Evolutionary conservation across 2,888 invertebrate genomes (phyloP).

Genomic region (Phania funesta): DNA sequence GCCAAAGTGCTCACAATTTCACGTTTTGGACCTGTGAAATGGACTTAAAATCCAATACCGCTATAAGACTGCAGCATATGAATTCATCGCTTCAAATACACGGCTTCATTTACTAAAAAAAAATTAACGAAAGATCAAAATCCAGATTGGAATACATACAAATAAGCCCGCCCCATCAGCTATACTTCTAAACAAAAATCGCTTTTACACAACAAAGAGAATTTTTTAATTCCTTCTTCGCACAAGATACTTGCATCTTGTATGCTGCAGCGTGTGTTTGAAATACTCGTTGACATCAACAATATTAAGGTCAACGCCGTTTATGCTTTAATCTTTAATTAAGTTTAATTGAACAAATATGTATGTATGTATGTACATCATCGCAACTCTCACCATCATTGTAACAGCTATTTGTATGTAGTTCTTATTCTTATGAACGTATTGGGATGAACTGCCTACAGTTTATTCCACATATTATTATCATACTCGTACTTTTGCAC

Average conservation of each 20-base stretch:
- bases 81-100: too few relatives aligned
- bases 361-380: conserved; percentile 57
- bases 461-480: neutral
- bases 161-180: too few relatives aligned
- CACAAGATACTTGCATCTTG: neutral
- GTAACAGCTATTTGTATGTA: conserved; percentile 2
- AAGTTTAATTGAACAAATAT: conserved; percentile 76
- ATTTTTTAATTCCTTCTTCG: neutral
- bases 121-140: too few relatives aligned
- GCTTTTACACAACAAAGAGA: neutral
- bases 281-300: conserved; percentile 56
- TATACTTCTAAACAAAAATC: too few relatives aligned
- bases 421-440: conserved; percentile 10
- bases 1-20: too few relatives aligned
- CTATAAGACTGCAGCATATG: too few relatives aligned
- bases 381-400: conserved; percentile 22
- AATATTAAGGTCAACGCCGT: conserved; percentile 77
- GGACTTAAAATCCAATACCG: too few relatives aligned
- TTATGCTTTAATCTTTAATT: conserved; percentile 77
- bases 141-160: neutral
- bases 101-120: too few relatives aligned
- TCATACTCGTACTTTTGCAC: neutral
- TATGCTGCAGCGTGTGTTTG: conserved; percentile 23
- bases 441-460: conserved; percentile 17
- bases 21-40: too few relatives aligned